These are phyloP conservation scores for Ennomos erosarius DNA, from an alignment of 2,888 invertebrate genomes.

Conservation along the genomic window DNA sequence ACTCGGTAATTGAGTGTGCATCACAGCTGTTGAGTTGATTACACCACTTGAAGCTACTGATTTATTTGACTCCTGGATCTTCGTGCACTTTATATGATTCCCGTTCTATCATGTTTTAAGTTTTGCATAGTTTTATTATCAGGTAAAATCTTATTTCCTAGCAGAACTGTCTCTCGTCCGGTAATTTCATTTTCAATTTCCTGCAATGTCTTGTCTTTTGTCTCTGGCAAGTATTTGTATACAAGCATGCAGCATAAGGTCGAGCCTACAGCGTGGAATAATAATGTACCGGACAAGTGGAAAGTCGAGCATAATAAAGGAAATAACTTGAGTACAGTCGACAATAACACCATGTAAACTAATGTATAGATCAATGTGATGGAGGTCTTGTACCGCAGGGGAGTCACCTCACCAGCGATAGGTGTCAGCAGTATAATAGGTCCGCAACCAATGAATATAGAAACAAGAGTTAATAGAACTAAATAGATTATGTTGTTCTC, in stretches of 20 bases:
- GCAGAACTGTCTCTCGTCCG: not conserved
- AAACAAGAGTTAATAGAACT: conserved; percentile 43
- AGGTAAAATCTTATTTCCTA: not conserved
- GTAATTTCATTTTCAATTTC: conserved; percentile 40
- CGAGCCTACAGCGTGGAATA: conserved; percentile 44
- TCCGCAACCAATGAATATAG: conserved; percentile 51
- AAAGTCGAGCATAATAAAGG: conserved; percentile 47
- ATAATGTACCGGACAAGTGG: conserved; percentile 48
- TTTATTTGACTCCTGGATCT: conserved; percentile 12
- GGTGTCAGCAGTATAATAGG: conserved; percentile 46
- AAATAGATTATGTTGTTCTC: conserved; percentile 47
- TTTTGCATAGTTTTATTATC: not conserved
- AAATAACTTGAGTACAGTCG: conserved; percentile 44
- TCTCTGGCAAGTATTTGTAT: conserved; percentile 57
- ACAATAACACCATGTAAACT: conserved; percentile 36
- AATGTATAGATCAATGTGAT: too few relatives aligned
- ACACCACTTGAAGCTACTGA: conserved; percentile 18
- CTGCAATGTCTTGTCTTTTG: conserved; percentile 57
- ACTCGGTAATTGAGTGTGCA: conserved; percentile 2
- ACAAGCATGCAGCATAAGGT: conserved; percentile 32
- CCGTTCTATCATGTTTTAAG: too few relatives aligned
- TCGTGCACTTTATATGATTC: conserved; percentile 8
- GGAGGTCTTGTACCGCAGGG: conserved; percentile 44
- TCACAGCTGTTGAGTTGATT: conserved; percentile 1
- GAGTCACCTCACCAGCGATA: conserved; percentile 49